Evolutionary conservation across 2,113 vertebrate species (phyloP).

Genomic region (Corythornis vintsioides): DNA sequence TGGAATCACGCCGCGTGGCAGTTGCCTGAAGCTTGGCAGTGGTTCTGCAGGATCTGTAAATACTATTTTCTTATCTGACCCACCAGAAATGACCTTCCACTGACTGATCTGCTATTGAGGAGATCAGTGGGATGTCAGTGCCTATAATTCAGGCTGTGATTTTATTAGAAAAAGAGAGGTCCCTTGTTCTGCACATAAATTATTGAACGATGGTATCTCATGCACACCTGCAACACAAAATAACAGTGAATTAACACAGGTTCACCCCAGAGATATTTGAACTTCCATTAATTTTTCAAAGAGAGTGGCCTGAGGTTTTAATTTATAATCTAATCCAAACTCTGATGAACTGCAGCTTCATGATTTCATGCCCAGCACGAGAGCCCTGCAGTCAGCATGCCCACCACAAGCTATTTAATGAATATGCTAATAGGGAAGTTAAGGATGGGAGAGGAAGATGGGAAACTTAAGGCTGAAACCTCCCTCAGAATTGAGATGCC

Average conservation of each 20-base stretch:
- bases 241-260: neutral
- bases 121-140: neutral
- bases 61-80: neutral
- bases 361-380: slow-evolving; percentile 17
- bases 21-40: neutral
- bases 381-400: neutral
- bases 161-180: neutral
- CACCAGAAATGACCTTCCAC: neutral
- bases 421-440: slow-evolving; percentile 4
- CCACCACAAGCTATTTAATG: neutral
- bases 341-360: neutral
- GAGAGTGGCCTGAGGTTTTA: slow-evolving; percentile 5
- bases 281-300: neutral
- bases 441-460: neutral
- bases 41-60: neutral
- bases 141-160: neutral
- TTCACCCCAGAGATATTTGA: neutral
- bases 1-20: accelerated
- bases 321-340: slow-evolving; percentile 31
- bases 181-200: neutral
- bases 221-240: neutral
- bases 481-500: neutral
- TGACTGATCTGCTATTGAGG: neutral
- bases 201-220: neutral
- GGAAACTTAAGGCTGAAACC: neutral